Base-by-base conservation (phyloP, 2,797 vertebrate genomes). In the Lophotriccus pileatus region DNA sequence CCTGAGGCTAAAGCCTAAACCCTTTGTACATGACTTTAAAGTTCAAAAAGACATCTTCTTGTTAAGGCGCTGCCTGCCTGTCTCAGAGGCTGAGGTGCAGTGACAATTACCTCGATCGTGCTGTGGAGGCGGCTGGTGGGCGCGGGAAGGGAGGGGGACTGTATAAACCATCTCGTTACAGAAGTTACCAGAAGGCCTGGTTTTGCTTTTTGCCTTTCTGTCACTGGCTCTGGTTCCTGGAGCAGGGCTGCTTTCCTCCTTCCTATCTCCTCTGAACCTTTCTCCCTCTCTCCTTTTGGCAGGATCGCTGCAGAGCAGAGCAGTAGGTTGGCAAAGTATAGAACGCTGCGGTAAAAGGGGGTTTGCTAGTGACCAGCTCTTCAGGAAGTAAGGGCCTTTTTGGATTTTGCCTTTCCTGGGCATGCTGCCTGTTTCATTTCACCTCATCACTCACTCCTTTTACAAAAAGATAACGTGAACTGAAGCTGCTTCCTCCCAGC, bases 271-370 rank as follows among this genome's bases (percentile, higher is more conserved):
- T 96, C 96, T 97, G 87, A 97, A 95, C 95, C 97, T 98, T 69
- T 98, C 96, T 98, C 94, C 98, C 96, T 98, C 96, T 98, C 97
- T 98, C 97, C 98, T 98, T 98, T 98, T 98, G 98, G 98, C 98
- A 99, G 99, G 99, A 99, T 99, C 97, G 99, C 99, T 89, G 99
- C 99, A 98, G 99, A 99, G 98, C 99, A 99, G 98, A 99, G 99
- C 99, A 99, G 99, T 99, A 99, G 99, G 98, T 99, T 99, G 99
- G 99, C 99, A 99, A 99, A 99, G 98, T 99, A 99, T 99, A 99
- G 99, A 98, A 99, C 99, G 66, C 99, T 99, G 97, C 99, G 99
- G 98, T 99, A 99, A 98, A 98, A 98, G 96, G 92, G 97, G 96
- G 94, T 96, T 97, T 96, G 88, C 97, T 98, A 97, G 98, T 98